Conservation (phyloP, 2,113 vertebrate species). For the Erythrolamprus reginae region DNA sequence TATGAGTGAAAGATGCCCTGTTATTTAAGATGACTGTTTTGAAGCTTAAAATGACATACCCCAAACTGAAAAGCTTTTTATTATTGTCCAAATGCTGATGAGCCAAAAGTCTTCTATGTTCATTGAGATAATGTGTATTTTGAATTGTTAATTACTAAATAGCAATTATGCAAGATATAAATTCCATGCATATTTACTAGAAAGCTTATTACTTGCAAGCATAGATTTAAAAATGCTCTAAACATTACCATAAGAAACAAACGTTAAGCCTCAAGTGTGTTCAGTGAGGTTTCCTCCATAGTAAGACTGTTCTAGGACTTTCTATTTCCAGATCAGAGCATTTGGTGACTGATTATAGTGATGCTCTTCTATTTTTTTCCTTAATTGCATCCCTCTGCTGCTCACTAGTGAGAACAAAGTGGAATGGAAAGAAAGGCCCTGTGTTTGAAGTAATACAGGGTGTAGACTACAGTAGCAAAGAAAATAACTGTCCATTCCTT, state of each 20-base stretch:
- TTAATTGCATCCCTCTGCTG: background rate
- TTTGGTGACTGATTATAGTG: background rate
- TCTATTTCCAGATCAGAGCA: background rate
- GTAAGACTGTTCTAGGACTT: background rate
- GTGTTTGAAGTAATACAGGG: background rate
- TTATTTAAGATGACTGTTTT: constrained; percentile 54
- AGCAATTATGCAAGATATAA: too few relatives aligned
- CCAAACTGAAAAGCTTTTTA: constrained; percentile 44
- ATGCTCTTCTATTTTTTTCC: background rate
- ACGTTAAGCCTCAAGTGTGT: background rate
- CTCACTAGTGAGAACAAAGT: background rate
- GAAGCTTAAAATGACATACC: constrained; percentile 45
- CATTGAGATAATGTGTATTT: constrained; percentile 9
- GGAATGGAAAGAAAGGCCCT: background rate
- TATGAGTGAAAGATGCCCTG: background rate
- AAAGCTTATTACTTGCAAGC: too few relatives aligned
- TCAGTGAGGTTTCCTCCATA: background rate
- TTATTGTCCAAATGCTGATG: constrained; percentile 4
- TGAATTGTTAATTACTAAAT: too few relatives aligned
- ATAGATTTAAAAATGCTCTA: too few relatives aligned
- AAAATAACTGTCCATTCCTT: background rate
- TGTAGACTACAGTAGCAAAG: background rate
- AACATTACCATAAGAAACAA: background rate
- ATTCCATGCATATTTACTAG: too few relatives aligned
- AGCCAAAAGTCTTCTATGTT: background rate